Base-by-base conservation (phyloP, 2,113 vertebrate species). In the Stegastes partitus region DNA sequence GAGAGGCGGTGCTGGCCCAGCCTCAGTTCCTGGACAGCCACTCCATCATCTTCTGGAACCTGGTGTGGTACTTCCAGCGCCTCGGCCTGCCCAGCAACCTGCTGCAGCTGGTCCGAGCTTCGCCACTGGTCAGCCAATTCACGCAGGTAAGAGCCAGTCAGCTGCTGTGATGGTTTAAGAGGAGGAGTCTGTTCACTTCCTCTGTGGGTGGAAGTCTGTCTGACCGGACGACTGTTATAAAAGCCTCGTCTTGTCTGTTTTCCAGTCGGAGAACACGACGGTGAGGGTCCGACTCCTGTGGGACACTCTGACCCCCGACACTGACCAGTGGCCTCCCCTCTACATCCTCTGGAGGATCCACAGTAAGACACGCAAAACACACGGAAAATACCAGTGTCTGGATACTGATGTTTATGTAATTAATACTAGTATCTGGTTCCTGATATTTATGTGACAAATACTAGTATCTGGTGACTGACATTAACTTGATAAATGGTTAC, bases 21-120 rank as follows among this genome's bases (percentile, higher is more conserved):
- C 89, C 94, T 0, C 96, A 96, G 84, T 90, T 99, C 65, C 94
- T 97, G 16, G 95, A 97, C 74, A 95, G 90, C 50, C 97, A 98
- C 85, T 96, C 96, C 87, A 98, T 99, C 91, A 95, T 99, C 89
- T 98, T 95, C 95, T 99, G 97, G 97, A 99, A 99, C 91, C 94
- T 99, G n/a, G 90, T 98, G 0, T 99, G 97, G 97, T 97, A 95
- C 85, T 99, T 98, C 93, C 95, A 96, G 70, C 95, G 97, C 18
- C 93, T 99, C 15, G 88, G 92, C 0, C 91, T 98, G 54, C 96
- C 97, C 76, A 96, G 91, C 37, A 95, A 97, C 87, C 94, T 99
- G 21, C 95, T 95, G 19, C 95, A 94, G 64, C 94, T 98, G 74
- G 88, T 99, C n/a, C 67, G 93, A 31, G 91, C 91, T 21, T 96